Conservation (phyloP, 2,113 vertebrate species). For the Turdus rufiventris region DNA sequence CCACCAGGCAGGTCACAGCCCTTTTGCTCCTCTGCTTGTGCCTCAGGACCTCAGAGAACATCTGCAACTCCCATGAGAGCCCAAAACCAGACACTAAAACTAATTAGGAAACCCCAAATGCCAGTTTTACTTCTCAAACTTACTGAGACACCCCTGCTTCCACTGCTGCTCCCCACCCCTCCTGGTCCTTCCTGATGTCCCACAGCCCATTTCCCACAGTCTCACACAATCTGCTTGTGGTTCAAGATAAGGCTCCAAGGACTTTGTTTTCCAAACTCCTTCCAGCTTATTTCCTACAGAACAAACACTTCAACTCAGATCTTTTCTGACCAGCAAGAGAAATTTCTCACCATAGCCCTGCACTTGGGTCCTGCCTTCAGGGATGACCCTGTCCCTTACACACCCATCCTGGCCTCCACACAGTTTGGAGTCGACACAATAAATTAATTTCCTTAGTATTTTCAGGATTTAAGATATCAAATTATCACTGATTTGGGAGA, state of each 20-base stretch:
- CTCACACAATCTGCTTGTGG: not conserved
- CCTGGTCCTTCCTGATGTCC: accelerated
- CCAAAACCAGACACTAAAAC: not conserved
- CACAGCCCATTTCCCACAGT: not conserved
- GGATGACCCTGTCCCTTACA: accelerated
- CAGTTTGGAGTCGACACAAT: not conserved
- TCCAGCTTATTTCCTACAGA: not conserved
- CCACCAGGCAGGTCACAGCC: not conserved
- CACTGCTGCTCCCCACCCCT: not conserved
- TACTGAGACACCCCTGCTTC: not conserved
- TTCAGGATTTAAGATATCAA: not conserved
- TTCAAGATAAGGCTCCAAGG: conserved; percentile 30
- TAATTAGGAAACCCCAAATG: not conserved
- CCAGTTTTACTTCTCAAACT: not conserved
- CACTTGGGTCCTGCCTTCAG: not conserved
- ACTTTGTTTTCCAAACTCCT: not conserved
- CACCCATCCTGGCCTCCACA: not conserved
- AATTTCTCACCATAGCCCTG: not conserved
- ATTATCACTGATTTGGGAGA: not conserved
- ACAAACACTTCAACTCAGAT: not conserved
- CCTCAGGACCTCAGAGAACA: not conserved
- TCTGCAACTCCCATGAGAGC: accelerated
- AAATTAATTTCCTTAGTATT: not conserved
- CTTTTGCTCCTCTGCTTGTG: not conserved
- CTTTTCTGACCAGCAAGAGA: not conserved